Conservation (phyloP, 2,797 vertebrate species). For the Eulemur coronatus region DNA sequence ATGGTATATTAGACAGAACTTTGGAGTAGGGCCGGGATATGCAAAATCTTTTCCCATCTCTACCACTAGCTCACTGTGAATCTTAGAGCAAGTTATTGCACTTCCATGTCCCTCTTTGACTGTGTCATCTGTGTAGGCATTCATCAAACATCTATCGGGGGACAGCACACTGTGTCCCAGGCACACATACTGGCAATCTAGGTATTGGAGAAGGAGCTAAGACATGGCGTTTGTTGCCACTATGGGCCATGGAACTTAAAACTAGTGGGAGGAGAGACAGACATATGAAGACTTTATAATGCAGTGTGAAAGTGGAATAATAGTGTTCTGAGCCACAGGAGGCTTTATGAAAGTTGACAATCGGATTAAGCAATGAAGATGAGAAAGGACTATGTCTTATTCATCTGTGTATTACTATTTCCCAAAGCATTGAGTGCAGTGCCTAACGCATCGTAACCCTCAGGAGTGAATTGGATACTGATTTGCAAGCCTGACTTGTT, state of each 20-base stretch:
- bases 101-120: background rate
- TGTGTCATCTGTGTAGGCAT: background rate
- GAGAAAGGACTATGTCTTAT: background rate
- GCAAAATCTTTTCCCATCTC: background rate
- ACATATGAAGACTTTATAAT: background rate
- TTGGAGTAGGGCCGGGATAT: background rate
- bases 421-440: background rate
- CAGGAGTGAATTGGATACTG: background rate
- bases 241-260: background rate
- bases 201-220: background rate
- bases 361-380: background rate
- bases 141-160: background rate
- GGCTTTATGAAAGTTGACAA: background rate
- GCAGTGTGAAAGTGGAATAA: background rate
- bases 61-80: background rate
- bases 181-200: background rate
- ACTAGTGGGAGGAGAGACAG: background rate
- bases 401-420: conserved; percentile 8
- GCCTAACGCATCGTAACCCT: background rate
- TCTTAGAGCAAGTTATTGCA: background rate
- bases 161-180: background rate
- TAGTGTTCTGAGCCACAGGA: background rate
- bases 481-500: background rate
- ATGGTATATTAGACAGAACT: background rate
- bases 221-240: background rate